phyloP scores from a whole-genome alignment of 92 coral and sea anemone species.

The Phenganax stokvisi region DNA sequence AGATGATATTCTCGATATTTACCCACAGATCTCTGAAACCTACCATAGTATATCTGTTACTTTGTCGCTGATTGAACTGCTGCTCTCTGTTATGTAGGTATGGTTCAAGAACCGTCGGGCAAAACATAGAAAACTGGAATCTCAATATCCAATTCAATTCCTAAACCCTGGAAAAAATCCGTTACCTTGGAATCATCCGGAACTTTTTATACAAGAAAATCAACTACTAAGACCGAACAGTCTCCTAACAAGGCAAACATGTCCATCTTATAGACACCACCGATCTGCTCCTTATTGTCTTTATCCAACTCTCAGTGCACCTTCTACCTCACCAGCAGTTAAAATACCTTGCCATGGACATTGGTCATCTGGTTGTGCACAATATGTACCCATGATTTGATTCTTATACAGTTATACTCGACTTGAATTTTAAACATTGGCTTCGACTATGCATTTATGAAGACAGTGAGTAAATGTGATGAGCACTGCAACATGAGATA shows the following conservation, averaged over 20 bases:
- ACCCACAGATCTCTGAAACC: no score
- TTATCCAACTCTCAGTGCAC: not conserved
- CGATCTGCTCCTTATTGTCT: not conserved
- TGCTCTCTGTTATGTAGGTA: slow-evolving; percentile 50
- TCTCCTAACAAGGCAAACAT: slow-evolving; percentile 2
- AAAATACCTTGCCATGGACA: slow-evolving; percentile 5
- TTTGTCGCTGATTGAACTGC: not conserved
- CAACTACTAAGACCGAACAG: slow-evolving; percentile 1
- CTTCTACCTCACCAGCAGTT: not conserved
- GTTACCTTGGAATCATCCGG: slow-evolving; percentile 27
- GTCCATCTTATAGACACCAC: slow-evolving; percentile 6
- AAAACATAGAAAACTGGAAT: slow-evolving; percentile 77
- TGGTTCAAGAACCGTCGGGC: slow-evolving; percentile 96
- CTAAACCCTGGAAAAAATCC: not conserved
- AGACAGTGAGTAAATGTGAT: no score
- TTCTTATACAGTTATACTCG: not conserved
- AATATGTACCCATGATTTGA: slow-evolving; percentile 1
- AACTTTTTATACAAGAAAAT: not conserved
- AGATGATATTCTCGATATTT: no score
- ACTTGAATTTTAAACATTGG: no score
- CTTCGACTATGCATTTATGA: no score
- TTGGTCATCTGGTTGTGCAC: not conserved
- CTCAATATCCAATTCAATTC: slow-evolving; percentile 31
- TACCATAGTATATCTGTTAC: no score
- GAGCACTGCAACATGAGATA: no score